Base-by-base conservation (phyloP, 2,888 invertebrate species). In the Hipparchia semele region DNA sequence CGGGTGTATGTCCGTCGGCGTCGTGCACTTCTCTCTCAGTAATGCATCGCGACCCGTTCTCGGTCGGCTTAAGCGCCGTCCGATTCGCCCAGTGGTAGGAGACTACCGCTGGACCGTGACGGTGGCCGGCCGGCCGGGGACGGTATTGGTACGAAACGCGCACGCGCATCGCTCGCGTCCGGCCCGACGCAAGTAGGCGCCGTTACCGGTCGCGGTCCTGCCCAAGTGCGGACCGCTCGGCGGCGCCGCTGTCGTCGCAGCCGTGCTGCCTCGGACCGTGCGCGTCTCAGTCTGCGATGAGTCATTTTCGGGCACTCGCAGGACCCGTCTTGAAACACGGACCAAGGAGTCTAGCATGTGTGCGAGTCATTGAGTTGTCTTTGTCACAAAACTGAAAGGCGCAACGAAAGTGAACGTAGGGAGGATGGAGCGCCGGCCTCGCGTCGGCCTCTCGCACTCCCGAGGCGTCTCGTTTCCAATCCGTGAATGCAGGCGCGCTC, bases 401-500 rank as follows among this genome's bases (percentile, higher is more conserved):
- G 94, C 79, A 96, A 95, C 94, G 95, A 96, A 96, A 95, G 95
- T 95, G 90, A 95, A 94, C 86, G 87, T 83, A 82, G 86, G 83
- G 90, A 93, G 84, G 91, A 92, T 92, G 91, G 88, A 87, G 85
- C 82, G 81, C 82, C 85, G 87, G 80, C 81, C 81, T 77, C 84
- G 81, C 23, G 23, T 85, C 84, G 87, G 78, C 73, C 85, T 87
- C 84, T 82, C 94, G 95, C 95, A 95, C 88, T 94, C 94, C 94
- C 93, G 92, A 94, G 95, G 94, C 93, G 94, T 94, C 90, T 90
- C 91, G 85, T 85, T 89, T 85, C 86, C 87, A 90, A 90, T 86
- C 81, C 95, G 90, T 23, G 23, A 23, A 23, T 23, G 23, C 23
- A 23, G 23, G 23, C 23, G 23, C 23, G 23, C 23, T 23, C 23